Conservation (phyloP, 2,113 vertebrate genomes). For the Ciconia stormi region DNA sequence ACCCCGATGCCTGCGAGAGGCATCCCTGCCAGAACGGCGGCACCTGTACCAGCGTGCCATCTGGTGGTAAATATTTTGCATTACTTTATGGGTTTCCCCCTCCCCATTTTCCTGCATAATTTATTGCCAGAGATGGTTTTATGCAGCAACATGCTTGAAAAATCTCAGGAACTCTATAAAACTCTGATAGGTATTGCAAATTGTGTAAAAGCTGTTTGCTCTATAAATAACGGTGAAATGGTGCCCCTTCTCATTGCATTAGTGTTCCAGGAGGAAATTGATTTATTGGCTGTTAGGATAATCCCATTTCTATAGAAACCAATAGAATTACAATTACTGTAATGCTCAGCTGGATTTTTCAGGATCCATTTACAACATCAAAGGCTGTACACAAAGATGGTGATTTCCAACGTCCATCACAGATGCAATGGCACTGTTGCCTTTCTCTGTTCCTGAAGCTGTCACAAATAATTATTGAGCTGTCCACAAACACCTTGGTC, state of each 20-base stretch:
- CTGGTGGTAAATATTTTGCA: slow-evolving; percentile 83
- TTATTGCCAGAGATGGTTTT: slow-evolving; percentile 15
- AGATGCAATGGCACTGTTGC: neutral
- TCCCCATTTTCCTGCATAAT: neutral
- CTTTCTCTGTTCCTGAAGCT: neutral
- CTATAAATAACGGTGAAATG: slow-evolving; percentile 38
- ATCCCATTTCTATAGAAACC: slow-evolving; percentile 20
- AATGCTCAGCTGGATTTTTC: neutral
- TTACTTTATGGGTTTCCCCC: neutral
- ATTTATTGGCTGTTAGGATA: slow-evolving; percentile 56
- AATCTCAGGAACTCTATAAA: slow-evolving; percentile 50
- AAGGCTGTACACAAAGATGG: neutral
- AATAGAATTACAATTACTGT: slow-evolving; percentile 19
- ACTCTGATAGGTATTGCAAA: slow-evolving; percentile 54
- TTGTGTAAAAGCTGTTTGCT: slow-evolving; percentile 56
- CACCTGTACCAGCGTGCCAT: slow-evolving; percentile 85
- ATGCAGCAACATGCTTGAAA: slow-evolving; percentile 25
- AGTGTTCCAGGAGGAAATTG: neutral
- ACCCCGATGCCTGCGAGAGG: slow-evolving; percentile 87
- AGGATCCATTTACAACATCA: neutral
- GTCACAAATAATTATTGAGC: slow-evolving; percentile 20
- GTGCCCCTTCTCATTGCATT: slow-evolving; percentile 13
- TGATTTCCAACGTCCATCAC: slow-evolving; percentile 11
- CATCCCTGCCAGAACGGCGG: slow-evolving; percentile 91
- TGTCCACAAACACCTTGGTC: neutral